Percentiles rank a stretch among this genome's conserved stretches.
Evolutionary conservation across 2,797 vertebrate genomes (phyloP).

Genomic region (Gadopsis marmoratus): DNA sequence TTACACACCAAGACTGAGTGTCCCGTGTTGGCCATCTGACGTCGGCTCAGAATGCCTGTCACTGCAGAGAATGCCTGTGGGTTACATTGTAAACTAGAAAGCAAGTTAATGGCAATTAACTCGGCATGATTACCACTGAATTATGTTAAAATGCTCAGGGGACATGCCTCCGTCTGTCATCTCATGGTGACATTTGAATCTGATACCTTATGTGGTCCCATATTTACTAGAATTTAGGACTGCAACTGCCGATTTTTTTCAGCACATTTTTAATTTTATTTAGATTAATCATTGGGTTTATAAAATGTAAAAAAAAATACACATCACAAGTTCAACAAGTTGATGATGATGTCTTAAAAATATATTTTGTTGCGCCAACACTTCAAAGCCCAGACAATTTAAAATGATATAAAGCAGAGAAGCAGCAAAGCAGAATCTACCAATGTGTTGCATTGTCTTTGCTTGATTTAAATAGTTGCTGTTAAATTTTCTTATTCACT

Average conservation of each 20-base stretch:
- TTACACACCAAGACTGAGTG: conserved; percentile 47
- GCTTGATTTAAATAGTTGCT: neutral
- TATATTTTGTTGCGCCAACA: neutral
- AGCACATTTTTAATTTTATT: neutral
- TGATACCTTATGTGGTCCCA: neutral
- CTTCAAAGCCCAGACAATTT: neutral
- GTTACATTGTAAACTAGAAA: conserved; percentile 44
- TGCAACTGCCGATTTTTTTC: neutral
- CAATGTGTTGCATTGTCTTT: neutral
- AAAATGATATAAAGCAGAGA: neutral
- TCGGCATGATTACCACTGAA: conserved; percentile 29
- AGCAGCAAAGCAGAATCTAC: neutral
- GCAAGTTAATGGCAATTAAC: conserved; percentile 54
- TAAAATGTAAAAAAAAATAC: neutral
- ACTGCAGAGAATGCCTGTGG: conserved; percentile 27
- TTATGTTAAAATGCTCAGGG: conserved; percentile 15
- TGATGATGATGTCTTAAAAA: neutral
- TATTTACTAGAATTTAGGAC: neutral
- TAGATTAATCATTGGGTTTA: neutral
- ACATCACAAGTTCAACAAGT: neutral
- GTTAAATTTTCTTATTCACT: too few relatives aligned
- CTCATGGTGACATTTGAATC: conserved; percentile 1
- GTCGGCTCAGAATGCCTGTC: conserved; percentile 21
- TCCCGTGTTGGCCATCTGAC: conserved; percentile 30
- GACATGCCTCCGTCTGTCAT: conserved; percentile 1